Conservation (phyloP, 2,888 invertebrate species). For the Notocelia uddmanniana region DNA sequence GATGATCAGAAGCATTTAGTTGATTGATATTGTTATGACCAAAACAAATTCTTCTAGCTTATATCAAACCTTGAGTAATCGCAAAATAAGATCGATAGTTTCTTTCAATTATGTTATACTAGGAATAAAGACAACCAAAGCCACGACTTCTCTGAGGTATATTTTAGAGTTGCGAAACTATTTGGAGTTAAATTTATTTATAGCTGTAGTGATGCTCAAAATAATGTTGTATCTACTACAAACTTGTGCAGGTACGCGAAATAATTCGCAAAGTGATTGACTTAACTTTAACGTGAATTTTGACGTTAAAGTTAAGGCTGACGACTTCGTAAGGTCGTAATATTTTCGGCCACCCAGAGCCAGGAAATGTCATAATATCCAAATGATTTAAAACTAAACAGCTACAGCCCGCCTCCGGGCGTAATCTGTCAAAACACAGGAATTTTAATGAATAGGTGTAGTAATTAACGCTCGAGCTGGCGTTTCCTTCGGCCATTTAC, state of each 20-base stretch:
- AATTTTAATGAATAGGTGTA: conserved; percentile 17
- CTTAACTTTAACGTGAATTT: no score
- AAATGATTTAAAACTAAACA: conserved; percentile 11
- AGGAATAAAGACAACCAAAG: no score
- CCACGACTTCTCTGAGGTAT: background rate
- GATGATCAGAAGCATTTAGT: conserved; percentile 27
- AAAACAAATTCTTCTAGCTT: conserved; percentile 13
- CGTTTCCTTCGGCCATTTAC: conserved; percentile 8
- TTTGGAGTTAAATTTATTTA: background rate
- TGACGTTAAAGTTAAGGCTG: no score
- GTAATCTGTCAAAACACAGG: conserved; percentile 23
- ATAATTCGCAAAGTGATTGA: no score
- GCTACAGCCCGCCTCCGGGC: background rate
- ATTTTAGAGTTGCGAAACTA: background rate
- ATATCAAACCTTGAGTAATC: background rate
- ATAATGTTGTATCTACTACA: background rate
- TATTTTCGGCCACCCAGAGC: conserved; percentile 8
- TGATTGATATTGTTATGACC: conserved; percentile 28
- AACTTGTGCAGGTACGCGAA: background rate
- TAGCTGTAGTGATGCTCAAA: background rate
- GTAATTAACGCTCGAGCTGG: conserved; percentile 4
- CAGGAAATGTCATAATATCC: conserved; percentile 15
- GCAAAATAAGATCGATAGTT: background rate
- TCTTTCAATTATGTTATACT: no score
- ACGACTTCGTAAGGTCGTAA: background rate